These are phyloP conservation scores for Strigamia crassipes DNA, from an alignment of 2,888 invertebrate species.

Conservation along the genomic window DNA sequence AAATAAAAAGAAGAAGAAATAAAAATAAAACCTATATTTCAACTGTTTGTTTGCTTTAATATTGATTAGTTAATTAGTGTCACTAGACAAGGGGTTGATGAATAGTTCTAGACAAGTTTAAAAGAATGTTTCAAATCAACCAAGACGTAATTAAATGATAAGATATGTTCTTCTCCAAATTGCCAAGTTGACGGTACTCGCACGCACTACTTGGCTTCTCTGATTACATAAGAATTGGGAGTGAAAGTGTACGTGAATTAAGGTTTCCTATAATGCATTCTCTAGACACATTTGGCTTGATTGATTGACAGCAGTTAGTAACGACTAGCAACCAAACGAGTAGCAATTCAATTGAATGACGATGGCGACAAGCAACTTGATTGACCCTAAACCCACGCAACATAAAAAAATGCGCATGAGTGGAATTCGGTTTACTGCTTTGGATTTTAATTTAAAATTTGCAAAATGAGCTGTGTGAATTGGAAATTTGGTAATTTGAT, in stretches of 20 bases:
- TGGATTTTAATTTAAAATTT: not conserved
- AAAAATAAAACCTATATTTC: not conserved
- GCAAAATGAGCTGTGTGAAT: too few relatives aligned
- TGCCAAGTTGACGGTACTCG: constrained; percentile 23
- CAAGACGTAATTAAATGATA: constrained; percentile 42
- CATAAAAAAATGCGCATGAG: not conserved
- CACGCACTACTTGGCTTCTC: constrained; percentile 7
- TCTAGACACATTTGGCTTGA: constrained; percentile 3
- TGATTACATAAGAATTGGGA: constrained; percentile 25
- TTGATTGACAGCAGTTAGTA: constrained; percentile 35
- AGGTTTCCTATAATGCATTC: constrained; percentile 36
- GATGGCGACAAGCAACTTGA: constrained; percentile 25
- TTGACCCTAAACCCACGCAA: constrained; percentile 13
- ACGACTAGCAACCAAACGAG: constrained; percentile 8
- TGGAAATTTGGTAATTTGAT: too few relatives aligned
- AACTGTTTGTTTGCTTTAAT: constrained; percentile 36
- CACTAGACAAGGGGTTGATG: constrained; percentile 39
- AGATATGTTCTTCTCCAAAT: constrained; percentile 38
- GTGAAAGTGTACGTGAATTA: not conserved
- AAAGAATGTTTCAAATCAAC: constrained; percentile 42
- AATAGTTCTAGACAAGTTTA: constrained; percentile 37
- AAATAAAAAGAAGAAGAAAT: not conserved
- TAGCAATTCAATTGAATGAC: constrained; percentile 35
- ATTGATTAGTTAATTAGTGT: constrained; percentile 40
- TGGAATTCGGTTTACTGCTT: too few relatives aligned